Evolutionary conservation across 1,140 invertebrate species (phyloP).

Genomic region (Orchesella cincta): DNA sequence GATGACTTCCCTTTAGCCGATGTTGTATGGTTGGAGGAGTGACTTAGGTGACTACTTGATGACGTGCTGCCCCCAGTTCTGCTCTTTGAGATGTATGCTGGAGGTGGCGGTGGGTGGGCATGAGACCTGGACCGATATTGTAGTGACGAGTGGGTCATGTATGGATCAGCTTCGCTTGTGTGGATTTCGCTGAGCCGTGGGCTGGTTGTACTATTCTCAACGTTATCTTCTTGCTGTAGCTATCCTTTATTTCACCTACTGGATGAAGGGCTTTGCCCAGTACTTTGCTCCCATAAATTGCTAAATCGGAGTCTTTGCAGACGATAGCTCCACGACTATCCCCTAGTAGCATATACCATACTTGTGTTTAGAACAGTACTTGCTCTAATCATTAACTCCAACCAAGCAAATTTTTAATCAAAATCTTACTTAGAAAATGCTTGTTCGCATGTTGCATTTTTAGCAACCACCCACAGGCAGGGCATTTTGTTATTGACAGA

Average conservation of each 20-base stretch:
- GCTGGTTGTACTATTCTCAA: background rate
- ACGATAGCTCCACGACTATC: slow-evolving; percentile 15
- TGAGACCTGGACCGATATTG: background rate
- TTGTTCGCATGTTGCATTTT: slow-evolving; percentile 41
- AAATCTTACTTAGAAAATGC: slow-evolving; percentile 38
- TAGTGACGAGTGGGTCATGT: background rate
- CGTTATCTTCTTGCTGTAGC: slow-evolving; percentile 10
- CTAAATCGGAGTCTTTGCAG: slow-evolving; percentile 5
- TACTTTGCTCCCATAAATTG: background rate
- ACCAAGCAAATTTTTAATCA: slow-evolving; percentile 5
- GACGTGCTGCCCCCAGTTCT: background rate
- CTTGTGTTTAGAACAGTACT: no score
- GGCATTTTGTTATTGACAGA: slow-evolving; percentile 38
- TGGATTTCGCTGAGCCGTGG: background rate
- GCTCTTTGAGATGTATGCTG: background rate
- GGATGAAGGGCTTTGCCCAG: background rate
- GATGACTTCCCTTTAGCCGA: background rate
- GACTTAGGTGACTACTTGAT: background rate
- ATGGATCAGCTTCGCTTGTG: no score
- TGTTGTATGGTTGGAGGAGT: background rate
- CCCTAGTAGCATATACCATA: background rate
- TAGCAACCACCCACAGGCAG: slow-evolving; percentile 32
- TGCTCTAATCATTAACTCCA: slow-evolving; percentile 5
- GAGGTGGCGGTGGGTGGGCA: background rate
- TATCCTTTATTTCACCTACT: background rate